Evolutionary conservation across 2,797 vertebrate genomes (phyloP), one percentile per base, ranked within the genome.

Genomic region (Aratinga solstitialis): DNA sequence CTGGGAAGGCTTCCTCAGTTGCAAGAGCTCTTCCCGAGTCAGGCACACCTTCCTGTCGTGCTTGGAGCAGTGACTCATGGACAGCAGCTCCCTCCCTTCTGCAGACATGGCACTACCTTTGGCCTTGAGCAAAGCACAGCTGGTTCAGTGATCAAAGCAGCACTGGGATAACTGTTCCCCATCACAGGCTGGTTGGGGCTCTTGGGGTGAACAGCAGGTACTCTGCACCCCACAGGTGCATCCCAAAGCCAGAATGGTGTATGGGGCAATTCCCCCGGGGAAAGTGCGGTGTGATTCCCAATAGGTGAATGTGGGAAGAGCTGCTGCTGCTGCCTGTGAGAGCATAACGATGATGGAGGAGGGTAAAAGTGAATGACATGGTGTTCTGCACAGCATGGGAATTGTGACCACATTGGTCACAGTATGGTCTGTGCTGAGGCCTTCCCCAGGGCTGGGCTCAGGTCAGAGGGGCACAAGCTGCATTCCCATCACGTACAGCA

Each of bases 101-200:
- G 56, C 5, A 3, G 29, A 3, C 23, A 3, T 53, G 29, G 4
- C 17, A 2, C 63, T 10, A 21, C 3, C 3, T 40, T 5, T 50
- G 45, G 11, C 23, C 34, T 34, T 0, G 0, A 61, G 54, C 63
- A 42, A 47, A 13, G 34, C 24, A 1, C 3, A 0, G 7, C 62
- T 36, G 62, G 26, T 8, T 38, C 30, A 17, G 67, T 34, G 29
- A 24, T 29, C 32, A 66, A 38, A 68, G 66, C 66, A 65, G 48
- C n/a, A 1, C 61, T 54, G 61, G 61, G 43, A 0, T 62, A 43
- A 34, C 34, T 4, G 3, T 15, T 84, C 40, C 47, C 34, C 30
- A 5, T n/a, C 36, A 1, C 42, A 40, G 61, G 48, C 51, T 66
- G 67, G 50, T 1, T 7, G 26, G 11, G 30, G n/a, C 56, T 76